These are phyloP conservation scores for Tursiops truncatus DNA, from an alignment of 2,113 vertebrate genomes.

Conservation along the genomic window DNA sequence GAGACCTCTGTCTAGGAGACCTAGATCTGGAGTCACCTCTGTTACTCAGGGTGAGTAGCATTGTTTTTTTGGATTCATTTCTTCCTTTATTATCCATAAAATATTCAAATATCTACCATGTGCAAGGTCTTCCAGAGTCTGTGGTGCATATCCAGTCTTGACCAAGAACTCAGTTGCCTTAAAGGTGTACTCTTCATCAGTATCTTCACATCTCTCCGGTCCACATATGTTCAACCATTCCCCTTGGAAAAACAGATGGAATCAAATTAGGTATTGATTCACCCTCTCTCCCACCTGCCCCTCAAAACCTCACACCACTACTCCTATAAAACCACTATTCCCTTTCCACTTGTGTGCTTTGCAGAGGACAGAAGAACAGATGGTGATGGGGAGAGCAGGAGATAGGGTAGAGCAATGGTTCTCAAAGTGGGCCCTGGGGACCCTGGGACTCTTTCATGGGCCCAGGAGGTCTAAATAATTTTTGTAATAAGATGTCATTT, in stretches of 20 bases:
- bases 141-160: neutral
- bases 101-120: neutral
- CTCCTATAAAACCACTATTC: neutral
- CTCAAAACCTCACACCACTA: neutral
- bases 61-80: neutral
- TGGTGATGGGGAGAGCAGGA: neutral
- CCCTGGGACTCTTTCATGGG: neutral
- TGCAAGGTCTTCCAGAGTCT: neutral
- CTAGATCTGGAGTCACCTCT: neutral
- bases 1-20: neutral
- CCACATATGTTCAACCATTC: neutral
- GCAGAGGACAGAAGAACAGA: neutral
- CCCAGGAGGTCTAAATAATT: neutral
- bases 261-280: neutral
- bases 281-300: neutral
- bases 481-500: neutral
- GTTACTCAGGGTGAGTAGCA: neutral
- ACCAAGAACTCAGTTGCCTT: neutral
- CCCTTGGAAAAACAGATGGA: neutral
- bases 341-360: neutral
- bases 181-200: neutral
- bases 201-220: neutral
- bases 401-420: neutral
- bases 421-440: neutral
- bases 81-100: conserved; percentile 5